Evolutionary conservation across 92 coral and sea anemone genomes (phyloP).

Genomic region (Diadumene lineata): DNA sequence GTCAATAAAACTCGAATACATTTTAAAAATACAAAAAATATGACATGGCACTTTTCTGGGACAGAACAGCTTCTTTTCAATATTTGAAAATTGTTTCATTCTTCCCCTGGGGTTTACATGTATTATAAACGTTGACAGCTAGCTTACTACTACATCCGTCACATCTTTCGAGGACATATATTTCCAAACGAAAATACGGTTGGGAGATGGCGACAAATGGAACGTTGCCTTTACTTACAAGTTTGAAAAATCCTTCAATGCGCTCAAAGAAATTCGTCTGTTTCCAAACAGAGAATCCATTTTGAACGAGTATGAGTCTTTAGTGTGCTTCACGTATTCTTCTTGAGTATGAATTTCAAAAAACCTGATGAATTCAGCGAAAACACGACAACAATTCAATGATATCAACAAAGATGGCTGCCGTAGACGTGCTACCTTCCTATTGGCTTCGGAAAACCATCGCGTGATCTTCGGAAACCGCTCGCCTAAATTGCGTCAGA

Average conservation of each 20-base stretch:
- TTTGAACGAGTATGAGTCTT: background rate
- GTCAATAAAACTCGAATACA: too few relatives aligned
- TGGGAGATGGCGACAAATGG: background rate
- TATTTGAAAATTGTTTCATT: too few relatives aligned
- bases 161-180: too few relatives aligned
- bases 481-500: background rate
- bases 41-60: too few relatives aligned
- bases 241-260: conserved; percentile 92
- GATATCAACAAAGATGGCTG: conserved; percentile 62
- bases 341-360: conserved; percentile 20
- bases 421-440: conserved; percentile 56
- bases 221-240: conserved; percentile 69
- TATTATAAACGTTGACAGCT: too few relatives aligned
- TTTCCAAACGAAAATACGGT: background rate
- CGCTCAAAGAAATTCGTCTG: conserved; percentile 76
- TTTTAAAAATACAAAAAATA: too few relatives aligned
- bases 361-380: conserved; percentile 11
- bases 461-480: conserved; percentile 11
- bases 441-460: conserved; percentile 53
- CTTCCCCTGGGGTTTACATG: too few relatives aligned
- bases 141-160: too few relatives aligned
- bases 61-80: too few relatives aligned
- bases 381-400: conserved; percentile 22
- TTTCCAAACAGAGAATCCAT: conserved; percentile 84
- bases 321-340: background rate